phyloP scores from a whole-genome alignment of 2,113 vertebrate species.

The Tyto alba region DNA sequence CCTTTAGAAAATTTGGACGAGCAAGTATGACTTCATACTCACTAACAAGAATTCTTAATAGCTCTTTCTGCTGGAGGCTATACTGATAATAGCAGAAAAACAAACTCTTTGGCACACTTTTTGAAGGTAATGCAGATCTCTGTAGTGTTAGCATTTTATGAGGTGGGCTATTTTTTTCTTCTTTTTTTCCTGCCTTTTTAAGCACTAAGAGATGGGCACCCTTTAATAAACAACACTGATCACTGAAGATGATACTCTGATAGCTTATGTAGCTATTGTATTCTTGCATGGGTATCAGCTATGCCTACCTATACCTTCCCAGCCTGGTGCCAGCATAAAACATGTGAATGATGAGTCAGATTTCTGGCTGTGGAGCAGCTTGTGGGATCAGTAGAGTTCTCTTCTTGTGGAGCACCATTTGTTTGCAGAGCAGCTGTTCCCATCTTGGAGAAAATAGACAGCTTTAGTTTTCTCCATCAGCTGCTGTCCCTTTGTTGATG shows the following conservation, averaged over 20 bases:
- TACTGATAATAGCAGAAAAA: background rate
- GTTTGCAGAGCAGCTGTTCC: constrained; percentile 28
- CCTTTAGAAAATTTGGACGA: background rate
- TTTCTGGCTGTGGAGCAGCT: background rate
- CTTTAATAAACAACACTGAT: background rate
- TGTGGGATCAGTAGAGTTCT: background rate
- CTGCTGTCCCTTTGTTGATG: background rate
- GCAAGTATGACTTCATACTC: background rate
- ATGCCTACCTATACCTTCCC: background rate
- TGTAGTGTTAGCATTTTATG: background rate
- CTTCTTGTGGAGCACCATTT: constrained; percentile 13
- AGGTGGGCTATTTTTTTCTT: background rate
- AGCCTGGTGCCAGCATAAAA: background rate
- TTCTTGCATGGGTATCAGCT: background rate
- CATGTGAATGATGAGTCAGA: background rate
- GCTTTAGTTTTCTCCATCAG: background rate
- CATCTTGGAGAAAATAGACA: background rate
- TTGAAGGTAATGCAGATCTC: background rate
- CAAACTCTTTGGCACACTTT: background rate
- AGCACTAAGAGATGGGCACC: background rate
- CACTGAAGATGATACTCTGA: background rate
- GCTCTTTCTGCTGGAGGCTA: background rate
- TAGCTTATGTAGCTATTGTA: background rate
- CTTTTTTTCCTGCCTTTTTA: background rate
- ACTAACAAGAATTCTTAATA: background rate